Evolutionary conservation across 2,888 invertebrate species (phyloP).

Genomic region (Platerodrilus igneus): DNA sequence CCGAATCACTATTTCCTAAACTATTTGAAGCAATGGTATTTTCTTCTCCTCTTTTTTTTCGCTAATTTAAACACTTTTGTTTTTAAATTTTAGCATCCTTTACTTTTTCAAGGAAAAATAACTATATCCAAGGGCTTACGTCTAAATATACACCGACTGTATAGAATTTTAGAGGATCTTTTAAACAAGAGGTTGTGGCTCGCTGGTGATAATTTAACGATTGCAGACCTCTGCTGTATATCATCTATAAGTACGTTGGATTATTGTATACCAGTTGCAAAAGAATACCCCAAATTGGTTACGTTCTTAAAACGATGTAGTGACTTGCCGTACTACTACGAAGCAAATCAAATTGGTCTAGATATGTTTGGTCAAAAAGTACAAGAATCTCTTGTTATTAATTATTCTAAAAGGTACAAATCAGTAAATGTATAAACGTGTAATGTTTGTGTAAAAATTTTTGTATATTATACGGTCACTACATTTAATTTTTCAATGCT

Average conservation of each 20-base stretch:
- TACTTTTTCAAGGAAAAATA: slow-evolving; percentile 38
- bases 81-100: slow-evolving; percentile 28
- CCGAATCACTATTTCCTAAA: slow-evolving; percentile 49
- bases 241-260: slow-evolving; percentile 49
- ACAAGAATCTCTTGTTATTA: too few relatives aligned
- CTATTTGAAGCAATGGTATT: slow-evolving; percentile 50
- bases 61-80: background rate
- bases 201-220: slow-evolving; percentile 37
- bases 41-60: slow-evolving; percentile 18
- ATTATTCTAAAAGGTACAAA: too few relatives aligned
- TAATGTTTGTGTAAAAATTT: too few relatives aligned
- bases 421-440: too few relatives aligned
- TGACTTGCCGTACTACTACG: slow-evolving; percentile 36
- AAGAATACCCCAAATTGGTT: slow-evolving; percentile 41
- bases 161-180: slow-evolving; percentile 37
- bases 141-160: slow-evolving; percentile 41
- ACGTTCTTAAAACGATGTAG: slow-evolving; percentile 46
- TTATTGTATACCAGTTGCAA: slow-evolving; percentile 45
- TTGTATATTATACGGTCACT: too few relatives aligned
- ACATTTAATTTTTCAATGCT: too few relatives aligned
- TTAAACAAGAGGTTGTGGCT: slow-evolving; percentile 33
- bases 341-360: slow-evolving; percentile 30
- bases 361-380: slow-evolving; percentile 18
- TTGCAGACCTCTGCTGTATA: slow-evolving; percentile 39
- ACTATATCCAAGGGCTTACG: slow-evolving; percentile 41